phyloP scores from a whole-genome alignment of 2,888 invertebrate species.

The Mechanitis messenoides region DNA sequence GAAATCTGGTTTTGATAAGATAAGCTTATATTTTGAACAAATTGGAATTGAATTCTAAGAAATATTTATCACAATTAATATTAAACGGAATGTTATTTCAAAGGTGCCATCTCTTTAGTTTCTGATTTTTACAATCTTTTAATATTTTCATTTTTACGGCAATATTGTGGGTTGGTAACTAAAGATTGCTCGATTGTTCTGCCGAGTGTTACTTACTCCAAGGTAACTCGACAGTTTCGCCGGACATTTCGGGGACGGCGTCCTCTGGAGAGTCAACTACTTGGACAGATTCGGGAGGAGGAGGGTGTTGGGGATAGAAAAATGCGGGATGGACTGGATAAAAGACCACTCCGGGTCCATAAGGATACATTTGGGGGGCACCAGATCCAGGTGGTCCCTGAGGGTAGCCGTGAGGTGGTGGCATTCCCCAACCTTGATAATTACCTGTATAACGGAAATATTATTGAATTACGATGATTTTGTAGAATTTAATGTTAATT shows the following conservation, averaged over 20 bases:
- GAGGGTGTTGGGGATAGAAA: conserved; percentile 54
- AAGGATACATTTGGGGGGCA: conserved; percentile 43
- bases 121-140: conserved; percentile 12
- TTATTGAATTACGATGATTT: conserved; percentile 1
- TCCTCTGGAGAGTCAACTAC: conserved; percentile 49
- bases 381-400: conserved; percentile 40
- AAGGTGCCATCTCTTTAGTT: conserved; percentile 52
- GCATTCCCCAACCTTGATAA: conserved; percentile 63
- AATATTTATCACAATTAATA: too few species aligned
- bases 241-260: conserved; percentile 59
- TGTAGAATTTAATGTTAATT: background rate
- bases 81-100: conserved; percentile 2
- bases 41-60: too few species aligned
- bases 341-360: conserved; percentile 48
- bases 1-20: too few species aligned
- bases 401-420: conserved; percentile 39
- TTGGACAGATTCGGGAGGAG: conserved; percentile 40
- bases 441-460: conserved; percentile 48
- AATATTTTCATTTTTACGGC: conserved; percentile 3
- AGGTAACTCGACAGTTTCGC: conserved; percentile 69
- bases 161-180: too few species aligned
- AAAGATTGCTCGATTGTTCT: conserved; percentile 20
- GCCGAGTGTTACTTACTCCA: conserved; percentile 61
- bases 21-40: too few species aligned
- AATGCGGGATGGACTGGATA: conserved; percentile 67